phyloP scores from a whole-genome alignment of 2,888 invertebrate genomes.

The Bruchidius siliquastri region DNA sequence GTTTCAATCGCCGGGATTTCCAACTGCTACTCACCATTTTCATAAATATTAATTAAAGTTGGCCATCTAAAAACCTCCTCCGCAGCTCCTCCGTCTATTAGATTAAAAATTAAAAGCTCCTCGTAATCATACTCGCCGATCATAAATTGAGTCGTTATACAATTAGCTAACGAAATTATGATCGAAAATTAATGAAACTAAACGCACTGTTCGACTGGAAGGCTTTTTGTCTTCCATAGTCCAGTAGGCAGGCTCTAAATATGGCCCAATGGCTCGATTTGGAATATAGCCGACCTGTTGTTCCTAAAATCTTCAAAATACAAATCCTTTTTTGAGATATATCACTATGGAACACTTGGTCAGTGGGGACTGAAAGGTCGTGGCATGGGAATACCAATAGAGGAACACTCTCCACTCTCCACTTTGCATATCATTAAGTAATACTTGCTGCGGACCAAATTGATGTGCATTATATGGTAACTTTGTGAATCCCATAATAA shows the following conservation, averaged over 20 bases:
- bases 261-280: too few relatives aligned
- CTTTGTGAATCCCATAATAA: too few relatives aligned
- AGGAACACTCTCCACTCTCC: too few relatives aligned
- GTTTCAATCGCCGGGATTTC: neutral
- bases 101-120: constrained; percentile 11
- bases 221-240: neutral
- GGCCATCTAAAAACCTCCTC: neutral
- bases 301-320: too few relatives aligned
- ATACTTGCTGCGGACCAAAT: too few relatives aligned
- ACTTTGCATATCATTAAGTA: too few relatives aligned
- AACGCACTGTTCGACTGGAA: constrained; percentile 1
- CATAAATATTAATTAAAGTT: neutral
- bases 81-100: constrained; percentile 1
- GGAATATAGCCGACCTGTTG: too few relatives aligned
- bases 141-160: constrained; percentile 12
- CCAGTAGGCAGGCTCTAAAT: neutral
- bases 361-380: too few relatives aligned
- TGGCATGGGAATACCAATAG: too few relatives aligned
- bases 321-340: too few relatives aligned
- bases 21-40: neutral
- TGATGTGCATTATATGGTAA: too few relatives aligned
- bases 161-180: constrained; percentile 12
- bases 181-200: constrained; percentile 12
- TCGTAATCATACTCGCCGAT: constrained; percentile 8
- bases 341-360: too few relatives aligned